Evolutionary conservation across 2,888 invertebrate genomes (phyloP).

Genomic region (Erebia aethiops): DNA sequence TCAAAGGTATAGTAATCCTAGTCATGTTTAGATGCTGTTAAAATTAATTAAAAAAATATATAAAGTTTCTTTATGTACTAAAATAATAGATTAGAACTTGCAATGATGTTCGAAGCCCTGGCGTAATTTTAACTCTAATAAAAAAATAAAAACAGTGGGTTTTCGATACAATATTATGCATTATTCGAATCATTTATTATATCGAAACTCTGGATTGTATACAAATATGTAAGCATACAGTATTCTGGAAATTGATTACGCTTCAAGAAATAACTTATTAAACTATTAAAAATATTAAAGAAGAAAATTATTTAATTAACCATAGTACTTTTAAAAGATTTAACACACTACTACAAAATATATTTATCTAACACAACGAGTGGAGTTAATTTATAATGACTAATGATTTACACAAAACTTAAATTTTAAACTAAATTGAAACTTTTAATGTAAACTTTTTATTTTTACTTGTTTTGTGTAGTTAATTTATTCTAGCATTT

Average conservation of each 20-base stretch:
- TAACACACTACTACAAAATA: constrained; percentile 7
- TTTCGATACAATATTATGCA: neutral
- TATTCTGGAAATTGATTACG: constrained; percentile 1
- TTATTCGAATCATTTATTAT: neutral
- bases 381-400: constrained; percentile 16
- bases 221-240: neutral
- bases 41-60: neutral
- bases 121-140: neutral
- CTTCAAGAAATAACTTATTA: constrained; percentile 4
- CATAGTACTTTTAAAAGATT: constrained; percentile 3
- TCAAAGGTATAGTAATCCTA: neutral
- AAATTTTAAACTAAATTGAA: neutral
- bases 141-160: neutral
- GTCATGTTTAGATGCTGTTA: neutral
- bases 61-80: neutral
- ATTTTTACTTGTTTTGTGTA: no score
- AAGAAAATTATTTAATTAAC: neutral
- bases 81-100: neutral
- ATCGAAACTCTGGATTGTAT: neutral
- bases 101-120: neutral
- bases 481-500: no score
- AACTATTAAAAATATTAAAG: constrained; percentile 8
- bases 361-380: constrained; percentile 20
- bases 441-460: neutral
- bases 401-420: constrained; percentile 1